These are phyloP conservation scores for Chloromyia formosa DNA, from an alignment of 2,888 invertebrate genomes.

Conservation along the genomic window DNA sequence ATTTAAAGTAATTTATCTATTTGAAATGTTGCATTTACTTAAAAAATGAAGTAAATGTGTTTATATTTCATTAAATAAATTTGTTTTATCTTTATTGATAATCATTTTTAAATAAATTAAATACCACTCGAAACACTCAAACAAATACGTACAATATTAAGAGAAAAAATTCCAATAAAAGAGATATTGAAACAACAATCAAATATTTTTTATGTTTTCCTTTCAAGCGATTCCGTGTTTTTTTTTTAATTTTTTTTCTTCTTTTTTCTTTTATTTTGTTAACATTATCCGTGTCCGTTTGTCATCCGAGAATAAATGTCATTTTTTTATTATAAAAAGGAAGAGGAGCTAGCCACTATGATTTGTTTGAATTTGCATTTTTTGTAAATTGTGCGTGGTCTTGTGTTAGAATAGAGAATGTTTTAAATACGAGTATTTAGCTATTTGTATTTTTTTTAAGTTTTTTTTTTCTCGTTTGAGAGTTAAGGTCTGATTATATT, in stretches of 20 bases:
- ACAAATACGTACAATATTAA: constrained; percentile 22
- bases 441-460: constrained; percentile 15
- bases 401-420: neutral
- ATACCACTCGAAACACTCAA: constrained; percentile 34
- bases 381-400: constrained; percentile 44
- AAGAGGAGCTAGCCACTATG: constrained; percentile 36
- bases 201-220: constrained; percentile 15
- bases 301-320: neutral
- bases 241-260: constrained; percentile 12
- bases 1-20: constrained; percentile 38
- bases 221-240: constrained; percentile 46
- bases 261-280: neutral
- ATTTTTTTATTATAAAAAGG: neutral
- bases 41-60: constrained; percentile 46
- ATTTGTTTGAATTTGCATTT: constrained; percentile 56
- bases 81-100: constrained; percentile 26
- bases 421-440: constrained; percentile 18
- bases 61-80: constrained; percentile 23
- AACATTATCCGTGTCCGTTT: neutral
- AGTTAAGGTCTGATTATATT: too few relatives aligned
- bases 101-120: constrained; percentile 41
- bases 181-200: constrained; percentile 46
- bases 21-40: constrained; percentile 42
- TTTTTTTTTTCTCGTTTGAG: neutral
- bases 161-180: constrained; percentile 20